These are phyloP conservation scores for Sitta europaea DNA, from an alignment of 2,113 vertebrate species.

Conservation along the genomic window DNA sequence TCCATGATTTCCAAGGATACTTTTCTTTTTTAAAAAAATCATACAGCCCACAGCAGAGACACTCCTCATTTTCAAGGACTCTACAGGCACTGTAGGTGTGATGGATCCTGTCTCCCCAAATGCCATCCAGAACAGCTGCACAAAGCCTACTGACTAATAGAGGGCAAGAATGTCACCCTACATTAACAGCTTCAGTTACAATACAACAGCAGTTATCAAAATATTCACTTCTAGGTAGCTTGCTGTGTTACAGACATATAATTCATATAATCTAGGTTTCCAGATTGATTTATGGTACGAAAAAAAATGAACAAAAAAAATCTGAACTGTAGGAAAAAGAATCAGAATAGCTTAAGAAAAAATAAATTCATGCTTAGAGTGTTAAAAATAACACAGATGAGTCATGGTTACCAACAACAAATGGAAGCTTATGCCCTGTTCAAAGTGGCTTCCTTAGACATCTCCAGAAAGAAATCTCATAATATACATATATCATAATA, in stretches of 20 bases:
- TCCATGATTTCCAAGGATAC: neutral
- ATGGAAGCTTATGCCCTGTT: neutral
- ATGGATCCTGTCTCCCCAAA: neutral
- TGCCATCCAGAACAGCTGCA: slow-evolving; percentile 36
- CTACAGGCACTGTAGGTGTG: neutral
- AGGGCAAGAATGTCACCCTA: neutral
- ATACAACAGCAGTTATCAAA: neutral
- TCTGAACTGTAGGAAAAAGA: neutral
- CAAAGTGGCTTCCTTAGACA: neutral
- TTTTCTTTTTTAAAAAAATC: neutral
- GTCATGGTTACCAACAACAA: neutral
- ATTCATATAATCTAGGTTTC: neutral
- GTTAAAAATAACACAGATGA: slow-evolving; percentile 17
- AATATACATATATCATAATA: too few relatives aligned
- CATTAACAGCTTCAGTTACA: slow-evolving; percentile 14
- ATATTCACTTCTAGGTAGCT: neutral
- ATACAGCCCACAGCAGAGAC: neutral
- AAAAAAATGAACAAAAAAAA: neutral
- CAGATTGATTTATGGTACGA: neutral
- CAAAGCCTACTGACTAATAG: neutral
- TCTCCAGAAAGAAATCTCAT: neutral
- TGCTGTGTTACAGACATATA: neutral
- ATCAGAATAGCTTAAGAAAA: neutral
- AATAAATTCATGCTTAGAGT: neutral
- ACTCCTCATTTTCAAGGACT: neutral